Evolutionary conservation across 2,797 vertebrate genomes (phyloP).

Genomic region (Artibeus jamaicensis): DNA sequence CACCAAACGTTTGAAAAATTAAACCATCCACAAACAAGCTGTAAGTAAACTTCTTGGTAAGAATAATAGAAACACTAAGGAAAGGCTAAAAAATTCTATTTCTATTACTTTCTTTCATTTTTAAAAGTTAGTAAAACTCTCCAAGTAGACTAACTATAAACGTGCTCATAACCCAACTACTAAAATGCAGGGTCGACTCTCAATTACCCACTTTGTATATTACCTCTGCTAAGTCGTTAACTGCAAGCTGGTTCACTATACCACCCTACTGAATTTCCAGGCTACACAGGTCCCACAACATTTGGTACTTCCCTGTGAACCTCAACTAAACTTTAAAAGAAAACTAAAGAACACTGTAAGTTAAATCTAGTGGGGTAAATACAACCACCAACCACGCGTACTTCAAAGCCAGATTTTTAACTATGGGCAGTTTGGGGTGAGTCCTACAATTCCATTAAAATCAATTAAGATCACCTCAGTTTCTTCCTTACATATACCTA

Average conservation of each 20-base stretch:
- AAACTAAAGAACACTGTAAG: not conserved
- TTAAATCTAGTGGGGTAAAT: not conserved
- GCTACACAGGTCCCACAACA: not conserved
- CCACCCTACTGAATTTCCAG: not conserved
- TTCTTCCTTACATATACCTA: not conserved
- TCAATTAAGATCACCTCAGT: not conserved
- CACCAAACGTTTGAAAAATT: not conserved
- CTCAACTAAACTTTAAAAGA: slow-evolving; percentile 14
- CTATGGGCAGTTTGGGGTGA: not conserved
- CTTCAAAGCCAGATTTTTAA: not conserved
- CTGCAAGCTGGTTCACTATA: not conserved
- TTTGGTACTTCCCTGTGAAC: not conserved
- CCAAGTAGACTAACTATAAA: not conserved
- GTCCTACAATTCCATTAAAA: not conserved
- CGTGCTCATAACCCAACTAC: not conserved
- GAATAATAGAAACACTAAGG: slow-evolving; percentile 11
- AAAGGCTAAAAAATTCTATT: slow-evolving; percentile 15
- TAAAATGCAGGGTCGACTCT: not conserved
- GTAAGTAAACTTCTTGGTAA: not conserved
- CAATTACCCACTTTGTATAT: not conserved
- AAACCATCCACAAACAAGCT: not conserved
- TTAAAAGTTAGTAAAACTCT: not conserved
- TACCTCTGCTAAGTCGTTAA: not conserved
- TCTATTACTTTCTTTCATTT: slow-evolving; percentile 16
- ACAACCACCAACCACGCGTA: not conserved